These are phyloP conservation scores for Diplodus sargus DNA, from an alignment of 2,797 vertebrate species.

Conservation along the genomic window DNA sequence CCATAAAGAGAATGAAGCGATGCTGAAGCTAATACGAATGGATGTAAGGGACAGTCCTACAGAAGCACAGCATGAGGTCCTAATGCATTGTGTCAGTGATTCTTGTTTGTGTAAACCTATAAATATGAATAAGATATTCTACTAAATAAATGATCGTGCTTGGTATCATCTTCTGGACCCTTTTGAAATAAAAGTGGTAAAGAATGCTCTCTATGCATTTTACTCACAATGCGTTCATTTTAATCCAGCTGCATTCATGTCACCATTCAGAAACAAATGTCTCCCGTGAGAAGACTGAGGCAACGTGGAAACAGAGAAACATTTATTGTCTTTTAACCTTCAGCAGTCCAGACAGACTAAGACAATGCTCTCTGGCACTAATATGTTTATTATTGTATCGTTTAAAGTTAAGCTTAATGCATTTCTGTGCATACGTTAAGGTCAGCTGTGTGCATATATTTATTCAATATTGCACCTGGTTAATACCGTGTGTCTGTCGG, in stretches of 20 bases:
- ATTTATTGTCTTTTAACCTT: background rate
- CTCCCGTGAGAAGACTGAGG: conserved; percentile 17
- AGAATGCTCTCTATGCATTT: conserved; percentile 10
- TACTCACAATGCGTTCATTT: conserved; percentile 9
- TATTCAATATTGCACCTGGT: background rate
- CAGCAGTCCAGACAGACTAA: background rate
- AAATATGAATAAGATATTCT: conserved; percentile 49
- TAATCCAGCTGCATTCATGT: conserved; percentile 7
- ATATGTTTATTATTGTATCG: background rate
- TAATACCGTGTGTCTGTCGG: background rate
- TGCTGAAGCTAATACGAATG: conserved; percentile 33
- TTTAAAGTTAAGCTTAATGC: background rate
- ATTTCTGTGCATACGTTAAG: background rate
- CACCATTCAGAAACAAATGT: background rate
- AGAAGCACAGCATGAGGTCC: background rate
- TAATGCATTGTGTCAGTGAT: conserved; percentile 20
- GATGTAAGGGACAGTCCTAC: conserved; percentile 19
- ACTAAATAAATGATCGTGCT: conserved; percentile 43
- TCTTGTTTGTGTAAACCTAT: conserved; percentile 22
- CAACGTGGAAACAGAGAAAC: background rate
- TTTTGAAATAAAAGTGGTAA: conserved; percentile 13
- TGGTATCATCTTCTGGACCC: conserved; percentile 28
- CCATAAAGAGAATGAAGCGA: conserved; percentile 33
- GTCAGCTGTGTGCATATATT: background rate
- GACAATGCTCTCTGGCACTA: background rate